Percentiles rank a stretch among this genome's conserved stretches.
Evolutionary conservation across 2,888 invertebrate species (phyloP).

Genomic region (Sylvicola cinctus): DNA sequence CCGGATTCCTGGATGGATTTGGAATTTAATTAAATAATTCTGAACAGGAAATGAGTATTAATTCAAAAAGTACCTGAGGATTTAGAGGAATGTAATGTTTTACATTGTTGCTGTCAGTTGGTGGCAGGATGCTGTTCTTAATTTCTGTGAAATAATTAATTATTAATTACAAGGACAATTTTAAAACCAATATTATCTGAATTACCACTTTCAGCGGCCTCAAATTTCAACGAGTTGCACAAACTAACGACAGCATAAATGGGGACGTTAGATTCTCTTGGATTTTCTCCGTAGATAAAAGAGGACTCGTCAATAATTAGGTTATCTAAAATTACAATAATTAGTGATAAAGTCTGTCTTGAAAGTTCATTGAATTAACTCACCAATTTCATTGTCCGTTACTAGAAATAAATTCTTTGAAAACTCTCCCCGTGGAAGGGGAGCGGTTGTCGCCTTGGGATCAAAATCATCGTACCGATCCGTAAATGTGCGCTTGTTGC

Average conservation of each 20-base stretch:
- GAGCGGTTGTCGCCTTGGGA: slow-evolving; percentile 2
- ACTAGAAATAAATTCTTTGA: slow-evolving; percentile 29
- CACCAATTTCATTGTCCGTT: slow-evolving; percentile 28
- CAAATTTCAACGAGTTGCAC: slow-evolving; percentile 17
- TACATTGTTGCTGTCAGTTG: no score
- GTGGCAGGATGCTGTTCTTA: no score
- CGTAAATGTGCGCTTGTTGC: slow-evolving; percentile 4
- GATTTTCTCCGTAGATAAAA: slow-evolving; percentile 37
- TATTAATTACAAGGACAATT: background rate
- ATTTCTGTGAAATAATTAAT: background rate
- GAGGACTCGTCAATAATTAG: slow-evolving; percentile 25
- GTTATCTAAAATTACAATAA: slow-evolving; percentile 12
- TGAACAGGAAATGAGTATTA: no score
- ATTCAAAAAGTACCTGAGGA: no score
- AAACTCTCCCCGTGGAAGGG: slow-evolving; percentile 13
- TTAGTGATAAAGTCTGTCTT: background rate
- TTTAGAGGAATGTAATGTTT: no score
- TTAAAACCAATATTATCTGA: background rate
- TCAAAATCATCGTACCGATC: slow-evolving; percentile 5
- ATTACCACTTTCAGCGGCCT: background rate
- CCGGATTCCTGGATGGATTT: no score
- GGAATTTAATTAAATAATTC: no score
- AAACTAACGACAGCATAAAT: slow-evolving; percentile 35
- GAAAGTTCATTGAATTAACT: slow-evolving; percentile 4
- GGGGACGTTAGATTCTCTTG: slow-evolving; percentile 30